These are phyloP conservation scores for Spea multiplicata DNA, from an alignment of 2,113 vertebrate genomes.

Conservation along the genomic window DNA sequence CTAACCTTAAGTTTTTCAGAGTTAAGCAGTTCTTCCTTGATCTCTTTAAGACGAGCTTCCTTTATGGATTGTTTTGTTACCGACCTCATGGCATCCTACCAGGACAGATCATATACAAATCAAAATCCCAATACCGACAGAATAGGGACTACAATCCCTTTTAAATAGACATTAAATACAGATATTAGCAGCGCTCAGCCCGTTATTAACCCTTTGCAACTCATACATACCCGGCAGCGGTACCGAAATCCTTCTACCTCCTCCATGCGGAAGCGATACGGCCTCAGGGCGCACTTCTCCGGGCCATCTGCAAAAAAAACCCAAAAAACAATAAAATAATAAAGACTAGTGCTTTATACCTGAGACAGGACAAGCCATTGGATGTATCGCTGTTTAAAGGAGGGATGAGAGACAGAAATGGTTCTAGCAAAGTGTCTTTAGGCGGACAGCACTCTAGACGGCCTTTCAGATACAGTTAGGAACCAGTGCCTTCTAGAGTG, in stretches of 20 bases:
- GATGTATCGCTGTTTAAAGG: too few relatives aligned
- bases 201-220: not conserved
- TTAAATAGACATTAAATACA: too few relatives aligned
- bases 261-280: slow-evolving; percentile 82
- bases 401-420: too few relatives aligned
- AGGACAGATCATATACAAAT: not conserved
- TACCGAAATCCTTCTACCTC: slow-evolving; percentile 88
- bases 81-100: slow-evolving; percentile 87
- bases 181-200: too few relatives aligned
- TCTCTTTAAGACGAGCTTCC: slow-evolving; percentile 87
- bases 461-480: too few relatives aligned
- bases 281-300: slow-evolving; percentile 59
- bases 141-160: not conserved
- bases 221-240: slow-evolving; percentile 78
- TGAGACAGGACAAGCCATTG: too few relatives aligned
- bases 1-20: slow-evolving; percentile 88
- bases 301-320: not conserved
- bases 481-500: too few relatives aligned
- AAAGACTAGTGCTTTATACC: too few relatives aligned
- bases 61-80: slow-evolving; percentile 89
- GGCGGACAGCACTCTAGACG: too few relatives aligned
- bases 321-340: too few relatives aligned
- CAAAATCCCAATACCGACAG: not conserved
- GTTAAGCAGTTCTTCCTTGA: slow-evolving; percentile 90
- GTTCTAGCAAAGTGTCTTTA: too few relatives aligned